Base-by-base conservation (phyloP, 2,113 vertebrate genomes). In the Epinephelus fuscoguttatus region DNA sequence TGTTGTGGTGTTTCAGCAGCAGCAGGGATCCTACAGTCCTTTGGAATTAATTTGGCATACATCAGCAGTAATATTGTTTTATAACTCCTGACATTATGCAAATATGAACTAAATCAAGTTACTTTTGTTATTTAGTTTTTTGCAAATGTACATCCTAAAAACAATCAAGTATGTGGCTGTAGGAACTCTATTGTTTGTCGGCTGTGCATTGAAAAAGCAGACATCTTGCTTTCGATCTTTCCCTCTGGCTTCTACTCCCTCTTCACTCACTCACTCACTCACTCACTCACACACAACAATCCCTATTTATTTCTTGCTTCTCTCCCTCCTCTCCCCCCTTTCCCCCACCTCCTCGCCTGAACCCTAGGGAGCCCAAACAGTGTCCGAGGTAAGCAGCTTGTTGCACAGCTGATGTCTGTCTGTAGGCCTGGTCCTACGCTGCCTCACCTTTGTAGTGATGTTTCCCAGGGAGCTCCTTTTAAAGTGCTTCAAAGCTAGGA, bases 341-440 rank as follows among this genome's bases (percentile, higher is more conserved):
- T 15, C 25, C 61, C 67, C 33, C 68, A 45, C 42, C 42, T 45
- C 77, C 6, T 59, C 57, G 15, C 64, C 93, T 84, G 80, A 86
- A 81, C 88, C 72, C 42, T 67, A 96, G 94, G 94, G 89, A 88
- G 92, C 90, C 74, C 94, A 94, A 67, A 92, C 94, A 6, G 91
- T 94, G 84, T 93, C 93, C 0, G 94, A 96, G 95, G 95, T 96
- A 94, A 95, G 95, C 30, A 59, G 68, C 70, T 83, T 10, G 19
- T 64, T 33, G 53, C 50, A 69, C 70, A n/a, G 27, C 70, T 75
- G 55, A 47, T 80, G 55, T 78, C 47, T 70, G 69, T 82, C 23
- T 70, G 56, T 75, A 71, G 62, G 37, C 15, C 5, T 37, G n/a
- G 42, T 72, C 64, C 80, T 68, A 4, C 15, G n/a, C 23, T 18